These are phyloP conservation scores for Mergus octosetaceus DNA, from an alignment of 2,797 vertebrate species.

Conservation along the genomic window DNA sequence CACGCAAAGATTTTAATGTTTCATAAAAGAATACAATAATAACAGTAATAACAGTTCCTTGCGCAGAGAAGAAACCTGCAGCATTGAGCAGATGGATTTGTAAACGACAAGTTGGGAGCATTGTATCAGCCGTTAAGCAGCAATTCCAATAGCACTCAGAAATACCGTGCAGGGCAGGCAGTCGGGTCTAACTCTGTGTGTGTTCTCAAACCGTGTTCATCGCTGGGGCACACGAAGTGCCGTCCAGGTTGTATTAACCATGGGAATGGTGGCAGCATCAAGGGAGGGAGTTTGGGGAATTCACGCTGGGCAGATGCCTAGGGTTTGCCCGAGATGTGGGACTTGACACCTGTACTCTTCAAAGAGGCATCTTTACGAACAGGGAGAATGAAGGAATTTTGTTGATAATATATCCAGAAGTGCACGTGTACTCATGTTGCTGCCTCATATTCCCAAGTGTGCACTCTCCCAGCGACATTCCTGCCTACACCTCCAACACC, in stretches of 20 bases:
- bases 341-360: background rate
- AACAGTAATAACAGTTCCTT: background rate
- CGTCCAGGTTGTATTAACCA: background rate
- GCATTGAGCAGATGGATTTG: background rate
- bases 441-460: rapidly evolving
- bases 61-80: background rate
- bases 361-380: no score
- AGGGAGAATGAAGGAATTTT: background rate
- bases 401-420: rapidly evolving
- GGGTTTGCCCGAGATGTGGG: background rate
- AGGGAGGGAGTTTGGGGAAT: background rate
- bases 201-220: background rate
- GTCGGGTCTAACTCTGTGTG: rapidly evolving
- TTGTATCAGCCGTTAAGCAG: background rate
- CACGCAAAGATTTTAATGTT: background rate
- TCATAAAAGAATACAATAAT: background rate
- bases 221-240: rapidly evolving
- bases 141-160: background rate
- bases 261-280: rapidly evolving
- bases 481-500: background rate
- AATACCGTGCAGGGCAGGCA: rapidly evolving
- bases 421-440: rapidly evolving
- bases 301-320: background rate
- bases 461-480: background rate
- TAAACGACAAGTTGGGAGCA: background rate